These are phyloP conservation scores for Sitobion miscanthi DNA, from an alignment of 1,140 invertebrate genomes.

Conservation along the genomic window DNA sequence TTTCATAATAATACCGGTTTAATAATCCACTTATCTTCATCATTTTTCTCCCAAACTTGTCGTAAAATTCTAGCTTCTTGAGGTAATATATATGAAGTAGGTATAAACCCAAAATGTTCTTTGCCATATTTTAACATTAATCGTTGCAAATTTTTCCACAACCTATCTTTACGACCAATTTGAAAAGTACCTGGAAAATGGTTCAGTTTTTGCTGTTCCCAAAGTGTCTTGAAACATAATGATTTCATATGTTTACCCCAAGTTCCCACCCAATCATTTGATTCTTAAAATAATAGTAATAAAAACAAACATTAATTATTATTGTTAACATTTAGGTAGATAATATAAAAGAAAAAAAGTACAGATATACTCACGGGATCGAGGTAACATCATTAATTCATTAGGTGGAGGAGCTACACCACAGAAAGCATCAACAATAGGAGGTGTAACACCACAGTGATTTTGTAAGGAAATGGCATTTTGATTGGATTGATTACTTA, in stretches of 20 bases:
- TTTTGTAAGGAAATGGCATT: constrained; percentile 28
- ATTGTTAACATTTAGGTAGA: neutral
- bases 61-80: constrained; percentile 82
- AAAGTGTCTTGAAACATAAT: constrained; percentile 75
- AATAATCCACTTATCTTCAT: constrained; percentile 79
- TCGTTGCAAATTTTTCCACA: constrained; percentile 87
- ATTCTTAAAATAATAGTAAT: constrained; percentile 63
- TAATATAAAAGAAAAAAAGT: neutral
- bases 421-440: constrained; percentile 29
- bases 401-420: neutral
- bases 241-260: constrained; percentile 87
- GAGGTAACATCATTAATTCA: constrained; percentile 42
- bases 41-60: constrained; percentile 80
- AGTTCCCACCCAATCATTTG: constrained; percentile 76
- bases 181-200: constrained; percentile 98
- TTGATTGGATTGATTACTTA: neutral
- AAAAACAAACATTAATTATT: neutral
- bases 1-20: constrained; percentile 70
- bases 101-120: constrained; percentile 85
- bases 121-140: constrained; percentile 77
- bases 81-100: constrained; percentile 90
- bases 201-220: constrained; percentile 93
- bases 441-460: constrained; percentile 27
- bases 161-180: constrained; percentile 92
- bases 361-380: neutral